A percentile compares a stretch with the other conserved stretches of the same genome.
Conservation (phyloP, 2,797 vertebrate species). For the Epinephelus awoara region DNA sequence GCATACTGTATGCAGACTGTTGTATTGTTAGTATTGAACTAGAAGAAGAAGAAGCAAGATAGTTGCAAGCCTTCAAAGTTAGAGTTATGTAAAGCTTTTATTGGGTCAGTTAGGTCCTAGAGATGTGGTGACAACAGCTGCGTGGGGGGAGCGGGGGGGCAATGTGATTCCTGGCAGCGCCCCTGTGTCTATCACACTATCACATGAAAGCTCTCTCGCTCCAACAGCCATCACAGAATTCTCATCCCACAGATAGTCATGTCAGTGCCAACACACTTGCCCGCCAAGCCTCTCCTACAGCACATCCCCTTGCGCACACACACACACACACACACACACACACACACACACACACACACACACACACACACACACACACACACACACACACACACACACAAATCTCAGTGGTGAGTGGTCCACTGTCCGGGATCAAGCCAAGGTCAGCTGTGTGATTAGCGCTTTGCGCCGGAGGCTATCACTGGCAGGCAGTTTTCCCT, state of each 20-base stretch:
- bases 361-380: background rate
- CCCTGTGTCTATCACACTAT: background rate
- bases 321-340: constrained; percentile 30
- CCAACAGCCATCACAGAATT: constrained; percentile 7
- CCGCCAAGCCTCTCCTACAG: constrained; percentile 24
- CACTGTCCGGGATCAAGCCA: constrained; percentile 70
- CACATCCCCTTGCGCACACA: background rate
- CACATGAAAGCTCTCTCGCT: background rate
- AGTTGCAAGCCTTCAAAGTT: no score
- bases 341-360: background rate
- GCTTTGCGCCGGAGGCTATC: constrained; percentile 65
- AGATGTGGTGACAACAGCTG: no score
- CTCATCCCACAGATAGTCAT: constrained; percentile 30
- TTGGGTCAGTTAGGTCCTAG: no score
- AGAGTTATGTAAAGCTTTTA: no score
- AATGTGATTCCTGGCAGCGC: no score
- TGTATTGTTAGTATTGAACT: no score
- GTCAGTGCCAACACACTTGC: constrained; percentile 39
- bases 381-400: constrained; percentile 33
- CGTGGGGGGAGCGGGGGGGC: no score
- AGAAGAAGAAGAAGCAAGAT: no score
- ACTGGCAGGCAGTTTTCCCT: constrained; percentile 68
- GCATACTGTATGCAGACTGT: no score
- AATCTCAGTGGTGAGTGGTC: constrained; percentile 39
- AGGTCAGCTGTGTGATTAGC: constrained; percentile 77